phyloP scores from a whole-genome alignment of 2,888 invertebrate species.

The Myopa tessellatipennis region DNA sequence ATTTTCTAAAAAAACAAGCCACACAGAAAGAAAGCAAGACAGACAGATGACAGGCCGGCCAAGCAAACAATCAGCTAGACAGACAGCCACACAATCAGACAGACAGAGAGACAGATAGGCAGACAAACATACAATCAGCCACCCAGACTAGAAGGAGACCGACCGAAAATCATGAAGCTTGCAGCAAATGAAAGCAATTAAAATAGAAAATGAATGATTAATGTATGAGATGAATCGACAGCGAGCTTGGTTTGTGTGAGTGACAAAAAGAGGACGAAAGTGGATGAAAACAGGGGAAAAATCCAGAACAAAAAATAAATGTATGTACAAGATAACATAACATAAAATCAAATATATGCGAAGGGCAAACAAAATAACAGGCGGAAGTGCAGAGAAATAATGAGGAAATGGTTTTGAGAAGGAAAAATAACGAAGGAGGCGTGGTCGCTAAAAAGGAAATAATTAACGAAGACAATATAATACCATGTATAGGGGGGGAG shows the following conservation, averaged over 20 bases:
- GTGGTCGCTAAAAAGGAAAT: slow-evolving; percentile 16
- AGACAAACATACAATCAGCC: background rate
- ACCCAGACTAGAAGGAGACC: slow-evolving; percentile 16
- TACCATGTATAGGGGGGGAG: background rate
- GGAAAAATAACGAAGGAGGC: background rate
- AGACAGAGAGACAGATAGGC: slow-evolving; percentile 10
- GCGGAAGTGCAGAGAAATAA: slow-evolving; percentile 11
- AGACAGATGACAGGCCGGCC: background rate
- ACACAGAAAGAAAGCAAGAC: background rate
- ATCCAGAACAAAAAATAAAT: too few species aligned
- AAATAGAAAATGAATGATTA: slow-evolving; percentile 22
- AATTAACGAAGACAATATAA: background rate
- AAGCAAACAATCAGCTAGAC: background rate
- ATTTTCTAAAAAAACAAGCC: too few species aligned
- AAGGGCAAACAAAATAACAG: background rate
- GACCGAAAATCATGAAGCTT: slow-evolving; percentile 10
- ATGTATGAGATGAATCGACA: slow-evolving; percentile 5
- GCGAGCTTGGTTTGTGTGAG: background rate
- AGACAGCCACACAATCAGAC: background rate
- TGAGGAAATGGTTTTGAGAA: slow-evolving; percentile 15
- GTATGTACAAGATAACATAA: too few species aligned
- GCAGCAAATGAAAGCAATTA: slow-evolving; percentile 28
- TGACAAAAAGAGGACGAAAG: background rate
- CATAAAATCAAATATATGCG: background rate
- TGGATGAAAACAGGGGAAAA: background rate